Evolutionary conservation across 2,113 vertebrate species (phyloP), one percentile per base, ranked within the genome.

Genomic region (Salvelinus fontinalis): DNA sequence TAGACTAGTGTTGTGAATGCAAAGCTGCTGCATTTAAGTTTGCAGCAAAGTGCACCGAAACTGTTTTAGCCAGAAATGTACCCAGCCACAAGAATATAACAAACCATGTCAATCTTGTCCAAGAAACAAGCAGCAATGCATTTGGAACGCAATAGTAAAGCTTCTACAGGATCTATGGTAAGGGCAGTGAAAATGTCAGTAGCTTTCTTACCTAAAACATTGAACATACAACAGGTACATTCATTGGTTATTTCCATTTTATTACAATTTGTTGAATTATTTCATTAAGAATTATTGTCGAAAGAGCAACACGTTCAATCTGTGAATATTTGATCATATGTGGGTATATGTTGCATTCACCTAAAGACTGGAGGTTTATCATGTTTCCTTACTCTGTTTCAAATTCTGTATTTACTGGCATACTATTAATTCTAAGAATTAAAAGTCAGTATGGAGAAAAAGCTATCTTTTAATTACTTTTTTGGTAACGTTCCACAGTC

Each of bases 381-480:
- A 26, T 84, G 73, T n/a, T 78, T 59, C 64, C 74, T 66, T 68
- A 71, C 70, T 77, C 78, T 69, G 67, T 3, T 20, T 27, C 16
- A 39, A 5, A 76, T 75, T 66, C 39, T 67, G 18, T 27, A 75
- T 83, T 77, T 83, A 54, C n/a, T 74, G 73, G 74, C 80, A 81
- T 74, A 49, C 67, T 71, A 69, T 73, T 83, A 13, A 70, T 77
- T 75, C 27, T 16, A 66, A 54, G n/a, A 77, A 83, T 81, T 67
- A 73, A 79, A 76, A 78, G 75, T 29, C 13, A 27, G 49, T 79
- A 29, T 68, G 81, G 74, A 65, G 71, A 70, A 85, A 88, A 24
- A 60, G 71, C 80, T 91, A 88, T 88, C 87, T 90, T 90, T 91
- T 87, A 86, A 89, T 90, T 87, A 83, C 69, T 34, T 85, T 85